A percentile compares a stretch with the other conserved stretches of the same genome.
phyloP scores from a whole-genome alignment of 2,888 invertebrate species.

The Stegophylla sp. region DNA sequence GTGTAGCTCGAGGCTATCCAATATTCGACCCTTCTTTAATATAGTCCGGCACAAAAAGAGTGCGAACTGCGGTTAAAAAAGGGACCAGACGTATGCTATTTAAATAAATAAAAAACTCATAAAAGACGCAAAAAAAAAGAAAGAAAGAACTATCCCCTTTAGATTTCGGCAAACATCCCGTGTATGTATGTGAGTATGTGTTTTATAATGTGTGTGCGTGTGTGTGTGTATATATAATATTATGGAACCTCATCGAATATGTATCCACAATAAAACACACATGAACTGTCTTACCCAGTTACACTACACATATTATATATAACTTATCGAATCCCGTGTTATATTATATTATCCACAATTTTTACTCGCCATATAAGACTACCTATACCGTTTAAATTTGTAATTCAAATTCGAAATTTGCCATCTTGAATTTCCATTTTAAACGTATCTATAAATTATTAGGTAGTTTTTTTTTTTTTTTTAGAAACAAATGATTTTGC shows the following conservation, averaged over 20 bases:
- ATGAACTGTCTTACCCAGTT: constrained; percentile 34
- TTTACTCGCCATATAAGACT: background rate
- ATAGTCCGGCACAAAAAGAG: constrained; percentile 34
- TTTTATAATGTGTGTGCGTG: background rate
- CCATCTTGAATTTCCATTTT: constrained; percentile 38
- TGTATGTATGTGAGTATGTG: background rate
- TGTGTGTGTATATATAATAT: background rate
- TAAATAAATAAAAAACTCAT: constrained; percentile 56
- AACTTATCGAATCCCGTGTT: constrained; percentile 25
- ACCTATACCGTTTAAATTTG: constrained; percentile 25
- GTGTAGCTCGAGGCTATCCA: constrained; percentile 22
- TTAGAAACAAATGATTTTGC: background rate
- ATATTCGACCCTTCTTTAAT: constrained; percentile 59
- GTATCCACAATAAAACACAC: constrained; percentile 44
- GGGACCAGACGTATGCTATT: constrained; percentile 42
- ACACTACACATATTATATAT: background rate
- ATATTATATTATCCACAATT: constrained; percentile 33
- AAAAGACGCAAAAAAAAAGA: constrained; percentile 1
- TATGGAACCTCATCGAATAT: constrained; percentile 44
- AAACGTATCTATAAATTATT: background rate
- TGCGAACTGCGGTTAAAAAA: constrained; percentile 44
- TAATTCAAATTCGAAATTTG: constrained; percentile 49
- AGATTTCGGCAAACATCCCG: constrained; percentile 43
- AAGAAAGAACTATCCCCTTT: constrained; percentile 14
- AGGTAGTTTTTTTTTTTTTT: constrained; percentile 13